These are phyloP conservation scores for Eupelmus urozonus DNA, from an alignment of 2,888 invertebrate genomes.

Conservation along the genomic window DNA sequence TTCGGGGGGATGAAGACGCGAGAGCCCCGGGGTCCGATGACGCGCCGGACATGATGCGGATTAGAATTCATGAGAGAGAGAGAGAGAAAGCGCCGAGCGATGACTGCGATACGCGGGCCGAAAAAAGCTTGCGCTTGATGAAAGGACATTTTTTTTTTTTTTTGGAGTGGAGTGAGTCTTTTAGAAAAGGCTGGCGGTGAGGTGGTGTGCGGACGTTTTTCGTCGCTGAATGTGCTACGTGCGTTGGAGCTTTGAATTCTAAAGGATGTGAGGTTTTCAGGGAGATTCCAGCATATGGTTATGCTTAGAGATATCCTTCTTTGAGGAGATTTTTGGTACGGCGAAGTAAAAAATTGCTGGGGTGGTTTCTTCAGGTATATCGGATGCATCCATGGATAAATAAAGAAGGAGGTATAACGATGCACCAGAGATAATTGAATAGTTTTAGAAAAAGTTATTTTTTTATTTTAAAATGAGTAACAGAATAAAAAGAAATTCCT, in stretches of 20 bases:
- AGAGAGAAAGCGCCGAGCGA: background rate
- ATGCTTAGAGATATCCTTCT: constrained; percentile 38
- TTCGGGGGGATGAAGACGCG: background rate
- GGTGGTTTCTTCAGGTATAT: no score
- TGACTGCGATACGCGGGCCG: background rate
- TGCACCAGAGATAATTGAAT: no score
- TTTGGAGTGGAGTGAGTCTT: background rate
- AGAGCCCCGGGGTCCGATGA: constrained; percentile 17
- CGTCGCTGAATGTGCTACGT: constrained; percentile 30
- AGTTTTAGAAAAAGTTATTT: no score
- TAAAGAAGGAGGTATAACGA: background rate
- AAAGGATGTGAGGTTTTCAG: constrained; percentile 29
- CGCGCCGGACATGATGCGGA: constrained; percentile 21
- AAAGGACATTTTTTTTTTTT: constrained; percentile 29
- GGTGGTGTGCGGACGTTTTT: constrained; percentile 4
- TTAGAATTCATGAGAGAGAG: constrained; percentile 9
- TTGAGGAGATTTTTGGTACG: background rate
- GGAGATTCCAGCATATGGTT: constrained; percentile 20
- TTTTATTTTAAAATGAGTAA: no score
- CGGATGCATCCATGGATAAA: background rate
- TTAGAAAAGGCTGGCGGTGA: background rate
- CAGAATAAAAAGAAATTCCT: no score
- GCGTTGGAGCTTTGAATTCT: no score
- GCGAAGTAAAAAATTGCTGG: no score
- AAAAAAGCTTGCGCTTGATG: constrained; percentile 2